Conservation (phyloP, 2,113 vertebrate genomes). For the Mungos mungo region DNA sequence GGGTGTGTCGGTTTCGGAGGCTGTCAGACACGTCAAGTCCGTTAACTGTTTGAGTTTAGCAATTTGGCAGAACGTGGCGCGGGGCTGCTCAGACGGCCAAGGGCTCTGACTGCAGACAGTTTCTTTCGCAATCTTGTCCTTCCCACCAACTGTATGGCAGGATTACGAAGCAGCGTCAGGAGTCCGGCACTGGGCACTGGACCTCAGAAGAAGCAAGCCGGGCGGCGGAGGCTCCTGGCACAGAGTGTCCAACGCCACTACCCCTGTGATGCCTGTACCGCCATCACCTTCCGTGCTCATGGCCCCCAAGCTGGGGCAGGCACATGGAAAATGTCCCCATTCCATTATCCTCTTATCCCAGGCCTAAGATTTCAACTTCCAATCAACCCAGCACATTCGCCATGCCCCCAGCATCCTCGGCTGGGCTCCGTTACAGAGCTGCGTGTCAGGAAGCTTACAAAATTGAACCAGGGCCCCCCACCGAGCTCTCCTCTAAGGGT, state of each 20-base stretch:
- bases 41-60: conserved; percentile 25
- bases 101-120: not conserved
- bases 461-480: rapidly evolving
- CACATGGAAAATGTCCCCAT: not conserved
- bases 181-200: rapidly evolving
- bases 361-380: not conserved
- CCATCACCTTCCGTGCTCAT: rapidly evolving
- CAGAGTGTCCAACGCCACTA: rapidly evolving
- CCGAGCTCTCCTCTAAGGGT: not conserved
- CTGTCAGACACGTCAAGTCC: not conserved
- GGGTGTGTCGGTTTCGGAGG: not conserved
- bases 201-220: not conserved
- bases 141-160: not conserved
- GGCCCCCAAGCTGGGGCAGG: not conserved
- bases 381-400: rapidly evolving
- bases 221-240: rapidly evolving
- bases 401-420: rapidly evolving
- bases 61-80: not conserved
- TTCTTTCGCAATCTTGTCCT: not conserved
- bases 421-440: not conserved
- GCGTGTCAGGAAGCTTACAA: not conserved
- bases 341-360: not conserved
- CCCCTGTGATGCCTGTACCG: not conserved
- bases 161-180: not conserved
- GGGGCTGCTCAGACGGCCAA: not conserved